Percentiles rank a stretch among this genome's conserved stretches.
phyloP scores from a whole-genome alignment of 1,140 invertebrate genomes.

The Anagrus nilaparvatae region DNA sequence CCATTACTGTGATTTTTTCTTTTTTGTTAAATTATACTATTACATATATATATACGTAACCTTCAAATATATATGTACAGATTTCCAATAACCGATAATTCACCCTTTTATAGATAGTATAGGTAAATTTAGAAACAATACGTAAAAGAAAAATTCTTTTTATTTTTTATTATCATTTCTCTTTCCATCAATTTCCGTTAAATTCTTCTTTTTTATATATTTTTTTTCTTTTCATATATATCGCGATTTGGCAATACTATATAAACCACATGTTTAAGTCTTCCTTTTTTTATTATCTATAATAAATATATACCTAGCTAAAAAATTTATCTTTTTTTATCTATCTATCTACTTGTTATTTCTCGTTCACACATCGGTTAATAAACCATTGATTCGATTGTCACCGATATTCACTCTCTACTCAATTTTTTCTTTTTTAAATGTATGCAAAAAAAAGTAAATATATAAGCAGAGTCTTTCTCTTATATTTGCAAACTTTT shows the following conservation, averaged over 20 bases:
- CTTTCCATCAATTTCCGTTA: slow-evolving; percentile 13
- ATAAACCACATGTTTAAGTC: slow-evolving; percentile 32
- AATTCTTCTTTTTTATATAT: slow-evolving; percentile 12
- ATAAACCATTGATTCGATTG: slow-evolving; percentile 41
- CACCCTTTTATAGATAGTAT: slow-evolving; percentile 12
- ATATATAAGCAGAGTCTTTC: too few species aligned
- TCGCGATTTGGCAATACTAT: slow-evolving; percentile 25
- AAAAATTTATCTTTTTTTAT: slow-evolving; percentile 6
- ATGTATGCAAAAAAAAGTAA: too few species aligned
- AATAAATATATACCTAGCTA: slow-evolving; percentile 11
- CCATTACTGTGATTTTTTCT: slow-evolving; percentile 21
- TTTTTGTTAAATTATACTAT: too few species aligned
- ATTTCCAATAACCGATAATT: slow-evolving; percentile 39
- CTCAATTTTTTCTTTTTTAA: too few species aligned
- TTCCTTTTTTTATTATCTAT: slow-evolving; percentile 17
- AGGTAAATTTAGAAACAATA: slow-evolving; percentile 27
- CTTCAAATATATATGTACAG: slow-evolving; percentile 40
- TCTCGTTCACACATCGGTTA: slow-evolving; percentile 32
- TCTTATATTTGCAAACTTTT: too few species aligned
- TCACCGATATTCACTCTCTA: slow-evolving; percentile 32
- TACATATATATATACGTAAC: too few species aligned
- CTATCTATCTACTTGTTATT: slow-evolving; percentile 8
- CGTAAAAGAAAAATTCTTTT: too few species aligned
- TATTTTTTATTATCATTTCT: too few species aligned
- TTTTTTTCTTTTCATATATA: slow-evolving; percentile 13